Conservation (phyloP, 2,797 vertebrate genomes). For the Natrix natrix region DNA sequence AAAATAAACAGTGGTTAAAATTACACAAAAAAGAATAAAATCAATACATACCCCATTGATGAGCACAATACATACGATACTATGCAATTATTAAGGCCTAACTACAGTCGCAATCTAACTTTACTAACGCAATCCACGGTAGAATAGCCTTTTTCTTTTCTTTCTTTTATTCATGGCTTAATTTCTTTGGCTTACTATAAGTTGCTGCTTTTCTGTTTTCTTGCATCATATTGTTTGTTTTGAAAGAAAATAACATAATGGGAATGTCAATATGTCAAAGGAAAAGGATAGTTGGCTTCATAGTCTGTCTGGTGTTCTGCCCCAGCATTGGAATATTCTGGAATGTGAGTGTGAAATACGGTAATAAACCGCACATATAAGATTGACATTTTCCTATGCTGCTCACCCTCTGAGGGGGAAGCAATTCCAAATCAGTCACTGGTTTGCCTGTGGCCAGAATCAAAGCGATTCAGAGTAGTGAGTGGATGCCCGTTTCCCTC, state of each 20-base stretch:
- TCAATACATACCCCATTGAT: neutral
- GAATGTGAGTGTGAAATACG: slow-evolving; percentile 12
- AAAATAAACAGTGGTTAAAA: neutral
- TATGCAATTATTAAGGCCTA: neutral
- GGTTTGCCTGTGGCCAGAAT: slow-evolving; percentile 40
- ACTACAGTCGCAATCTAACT: neutral
- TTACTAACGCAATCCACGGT: neutral
- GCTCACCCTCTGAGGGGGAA: slow-evolving; percentile 30
- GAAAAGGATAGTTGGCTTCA: neutral
- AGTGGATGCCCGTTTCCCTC: neutral
- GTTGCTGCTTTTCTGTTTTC: neutral
- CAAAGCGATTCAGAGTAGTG: slow-evolving; percentile 21
- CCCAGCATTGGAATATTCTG: neutral
- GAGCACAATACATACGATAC: neutral
- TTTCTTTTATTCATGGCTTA: neutral
- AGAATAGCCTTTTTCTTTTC: neutral
- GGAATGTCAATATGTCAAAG: neutral
- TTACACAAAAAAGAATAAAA: neutral
- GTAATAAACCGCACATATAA: neutral
- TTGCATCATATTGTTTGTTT: neutral
- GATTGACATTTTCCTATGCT: neutral
- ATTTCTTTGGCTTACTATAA: neutral
- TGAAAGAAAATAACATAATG: neutral
- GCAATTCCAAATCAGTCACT: slow-evolving; percentile 31
- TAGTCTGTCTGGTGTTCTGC: neutral